Base-by-base conservation (phyloP, 1,140 invertebrate genomes). In the Zophobas morio region DNA sequence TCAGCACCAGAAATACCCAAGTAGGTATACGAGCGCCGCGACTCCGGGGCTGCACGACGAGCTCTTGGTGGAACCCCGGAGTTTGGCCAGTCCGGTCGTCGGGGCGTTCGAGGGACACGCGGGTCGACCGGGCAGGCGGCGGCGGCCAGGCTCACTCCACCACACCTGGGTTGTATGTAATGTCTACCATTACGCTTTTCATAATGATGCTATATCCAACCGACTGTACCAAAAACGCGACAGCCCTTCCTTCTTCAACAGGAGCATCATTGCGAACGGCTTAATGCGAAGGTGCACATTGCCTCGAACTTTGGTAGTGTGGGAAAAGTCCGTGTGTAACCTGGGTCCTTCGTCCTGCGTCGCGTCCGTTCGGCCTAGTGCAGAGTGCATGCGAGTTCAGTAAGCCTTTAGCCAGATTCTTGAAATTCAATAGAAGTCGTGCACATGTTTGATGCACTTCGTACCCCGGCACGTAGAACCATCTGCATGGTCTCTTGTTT, bases 1-100 rank as follows among this genome's bases (percentile, higher is more conserved):
- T 54, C 79, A 81, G 53, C 84, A 84, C 47, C 83, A 82, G 49
- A 83, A 82, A 70, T 82, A 82, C 75, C 77, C 84, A 86, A 87
- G 85, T 85, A 86, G 80, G 86, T 86, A 86, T 85, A 60, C 54
- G 73, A 60, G 73, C 46, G 73, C 71, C 71, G 71, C 71, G 49
- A 54, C 71, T 73, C 71, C 54, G 71, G 71, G 71, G 71, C 71
- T 73, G 35, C 70, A 72, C 70, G 33, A 42, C 20, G 20, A 36
- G 42, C 47, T 72, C 51, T 20, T 20, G 20, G 71, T 73, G 71
- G 36, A 73, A 73, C 71, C 71, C 71, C 71, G 54, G 71, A 39
- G 54, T 40, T 32, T 42, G 54, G 71, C 36, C 54, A 56, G 71
- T 73, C 71, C 60, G 54, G 39, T 73, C 54, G 71, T 73, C 71